Percentiles rank a stretch among this genome's conserved stretches.
These are phyloP conservation scores for Aphis gossypii DNA, from an alignment of 1,140 invertebrate species.

Conservation along the genomic window DNA sequence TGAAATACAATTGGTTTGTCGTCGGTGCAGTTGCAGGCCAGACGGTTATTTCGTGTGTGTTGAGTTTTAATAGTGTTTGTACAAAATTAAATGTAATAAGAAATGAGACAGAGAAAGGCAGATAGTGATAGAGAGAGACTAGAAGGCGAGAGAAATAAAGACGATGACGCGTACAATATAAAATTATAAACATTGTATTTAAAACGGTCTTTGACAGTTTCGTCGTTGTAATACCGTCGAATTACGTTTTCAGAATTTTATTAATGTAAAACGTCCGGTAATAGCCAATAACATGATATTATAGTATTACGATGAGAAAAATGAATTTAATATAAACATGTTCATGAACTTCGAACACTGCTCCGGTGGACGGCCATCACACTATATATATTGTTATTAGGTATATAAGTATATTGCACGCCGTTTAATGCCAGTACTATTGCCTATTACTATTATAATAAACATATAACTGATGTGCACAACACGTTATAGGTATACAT, in stretches of 20 bases:
- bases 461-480: background rate
- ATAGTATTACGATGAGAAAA: background rate
- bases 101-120: no score
- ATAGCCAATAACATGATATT: background rate
- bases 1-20: constrained; percentile 13
- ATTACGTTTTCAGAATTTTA: background rate
- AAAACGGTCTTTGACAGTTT: constrained; percentile 33
- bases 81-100: background rate
- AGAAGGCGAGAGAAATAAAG: background rate
- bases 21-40: background rate
- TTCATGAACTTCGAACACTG: background rate
- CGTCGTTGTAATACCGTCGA: background rate
- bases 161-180: background rate
- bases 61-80: background rate
- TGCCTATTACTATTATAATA: no score
- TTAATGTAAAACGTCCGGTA: background rate
- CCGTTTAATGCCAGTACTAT: background rate
- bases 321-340: background rate
- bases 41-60: background rate
- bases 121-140: no score
- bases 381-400: background rate
- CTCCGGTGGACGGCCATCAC: background rate
- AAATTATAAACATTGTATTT: background rate
- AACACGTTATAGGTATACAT: background rate
- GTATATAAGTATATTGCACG: background rate